A percentile compares a stretch with the other conserved stretches of the same genome.
These are phyloP conservation scores for Falco rusticolus DNA, from an alignment of 2,797 vertebrate genomes.

Conservation along the genomic window DNA sequence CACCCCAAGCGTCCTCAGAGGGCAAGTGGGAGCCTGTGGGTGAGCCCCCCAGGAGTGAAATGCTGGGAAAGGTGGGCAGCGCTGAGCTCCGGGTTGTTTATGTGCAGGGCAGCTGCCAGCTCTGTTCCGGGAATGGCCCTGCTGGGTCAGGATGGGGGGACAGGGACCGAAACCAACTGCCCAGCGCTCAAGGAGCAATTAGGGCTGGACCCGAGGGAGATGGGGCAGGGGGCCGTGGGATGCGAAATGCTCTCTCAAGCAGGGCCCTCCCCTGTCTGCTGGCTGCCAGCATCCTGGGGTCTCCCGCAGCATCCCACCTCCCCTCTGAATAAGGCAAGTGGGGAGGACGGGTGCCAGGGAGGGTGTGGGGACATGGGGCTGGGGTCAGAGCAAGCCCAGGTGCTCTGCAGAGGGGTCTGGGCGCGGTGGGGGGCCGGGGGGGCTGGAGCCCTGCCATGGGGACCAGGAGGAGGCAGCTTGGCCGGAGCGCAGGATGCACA, in stretches of 20 bases:
- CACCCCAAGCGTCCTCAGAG: neutral
- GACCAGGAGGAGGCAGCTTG: neutral
- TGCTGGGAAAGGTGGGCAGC: neutral
- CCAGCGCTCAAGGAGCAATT: neutral
- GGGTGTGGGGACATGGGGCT: too few species aligned
- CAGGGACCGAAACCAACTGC: neutral
- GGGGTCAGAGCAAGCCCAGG: neutral
- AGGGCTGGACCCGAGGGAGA: neutral
- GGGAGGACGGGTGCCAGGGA: neutral
- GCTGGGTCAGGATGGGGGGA: rapidly evolving
- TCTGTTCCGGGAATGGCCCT: neutral
- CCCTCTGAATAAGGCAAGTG: too few species aligned
- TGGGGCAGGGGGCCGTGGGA: rapidly evolving
- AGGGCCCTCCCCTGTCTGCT: neutral
- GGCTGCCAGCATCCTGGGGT: neutral
- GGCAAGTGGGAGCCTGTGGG: neutral
- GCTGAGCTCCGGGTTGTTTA: neutral
- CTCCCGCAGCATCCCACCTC: neutral
- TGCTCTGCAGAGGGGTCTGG: neutral
- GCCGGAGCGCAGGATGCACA: neutral
- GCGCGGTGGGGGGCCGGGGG: too few species aligned
- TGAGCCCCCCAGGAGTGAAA: neutral
- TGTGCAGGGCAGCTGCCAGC: neutral
- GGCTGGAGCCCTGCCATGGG: neutral
- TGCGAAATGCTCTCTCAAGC: neutral